Base-by-base conservation (phyloP, 2,888 invertebrate genomes). In the Hyppa rectilinea region DNA sequence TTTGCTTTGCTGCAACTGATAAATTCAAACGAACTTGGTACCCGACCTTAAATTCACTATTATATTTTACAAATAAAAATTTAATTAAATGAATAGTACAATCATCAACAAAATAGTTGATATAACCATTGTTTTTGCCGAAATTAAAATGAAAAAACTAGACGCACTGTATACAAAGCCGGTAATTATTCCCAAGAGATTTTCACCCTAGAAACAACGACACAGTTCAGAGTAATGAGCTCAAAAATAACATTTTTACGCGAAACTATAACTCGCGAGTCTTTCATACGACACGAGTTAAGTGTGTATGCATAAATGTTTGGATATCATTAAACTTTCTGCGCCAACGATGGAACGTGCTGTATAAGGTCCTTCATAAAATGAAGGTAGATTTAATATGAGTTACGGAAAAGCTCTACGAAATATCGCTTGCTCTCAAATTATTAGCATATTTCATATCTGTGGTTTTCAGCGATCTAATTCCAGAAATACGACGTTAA, bases 251-350 rank as follows among this genome's bases (percentile, higher is more conserved):
- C 71, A 63, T 65, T 77, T 68, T 65, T 47, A 59, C 34, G 59
- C 23, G 65, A 61, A 80, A 73, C 53, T 63, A 61, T 45, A 55
- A 47, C 34, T 47, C 47, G 55, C 31, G 36, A 71, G 60, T 47
- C 63, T 65, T 59, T 63, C 72, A 65, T 62, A 71, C 50, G 45
- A 50, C 38, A 34, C 23, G 43, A 49, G 61, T 43, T 55, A 59
- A 65, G 67, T 61, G 36, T 60, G 55, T 70, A 73, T 61, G 62
- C 49, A 65, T 72, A 36, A 82, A 80, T 75, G 70, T 81, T 81
- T 78, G 71, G 60, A 81, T 83, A 66, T 72, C 79, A 78, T 83
- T 83, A 81, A 73, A 56, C 36, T 73, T 74, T 69, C 45, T 58
- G 61, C 74, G 80, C 64, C 69, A 82, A 79, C 63, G 40, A 60